These are phyloP conservation scores for Drosophila tanythrix DNA, from an alignment of 2,888 invertebrate genomes.

Conservation along the genomic window DNA sequence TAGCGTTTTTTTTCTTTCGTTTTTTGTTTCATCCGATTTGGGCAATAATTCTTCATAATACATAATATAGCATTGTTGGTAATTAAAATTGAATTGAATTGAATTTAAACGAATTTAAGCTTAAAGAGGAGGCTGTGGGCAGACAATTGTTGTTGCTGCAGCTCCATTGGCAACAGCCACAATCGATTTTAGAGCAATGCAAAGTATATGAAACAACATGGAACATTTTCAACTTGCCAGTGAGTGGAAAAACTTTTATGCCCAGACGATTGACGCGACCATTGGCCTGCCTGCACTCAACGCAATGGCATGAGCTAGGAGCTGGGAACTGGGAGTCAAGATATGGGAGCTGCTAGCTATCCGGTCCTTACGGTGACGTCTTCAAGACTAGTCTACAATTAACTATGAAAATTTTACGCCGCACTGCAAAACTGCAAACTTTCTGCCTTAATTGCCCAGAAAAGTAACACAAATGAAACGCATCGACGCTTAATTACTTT, in stretches of 20 bases:
- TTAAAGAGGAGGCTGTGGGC: neutral
- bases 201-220: conserved; percentile 15
- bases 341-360: neutral
- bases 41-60: neutral
- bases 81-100: neutral
- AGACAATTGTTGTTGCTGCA: conserved; percentile 21
- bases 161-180: conserved; percentile 29
- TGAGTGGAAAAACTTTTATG: conserved; percentile 44
- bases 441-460: conserved; percentile 79
- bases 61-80: neutral
- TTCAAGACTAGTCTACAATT: conserved; percentile 54
- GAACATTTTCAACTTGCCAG: conserved; percentile 22
- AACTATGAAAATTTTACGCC: conserved; percentile 76
- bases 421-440: conserved; percentile 63
- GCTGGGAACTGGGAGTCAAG: neutral
- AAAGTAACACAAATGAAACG: conserved; percentile 81
- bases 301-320: neutral
- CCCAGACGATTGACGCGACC: conserved; percentile 45
- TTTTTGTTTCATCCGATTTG: neutral
- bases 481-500: conserved; percentile 80
- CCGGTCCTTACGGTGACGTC: conserved; percentile 2
- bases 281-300: conserved; percentile 11
- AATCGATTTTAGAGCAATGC: conserved; percentile 38
- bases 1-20: too few species aligned
- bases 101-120: neutral